These are phyloP conservation scores for Sepiola atlantica DNA, from an alignment of 2,888 invertebrate genomes.

Conservation along the genomic window DNA sequence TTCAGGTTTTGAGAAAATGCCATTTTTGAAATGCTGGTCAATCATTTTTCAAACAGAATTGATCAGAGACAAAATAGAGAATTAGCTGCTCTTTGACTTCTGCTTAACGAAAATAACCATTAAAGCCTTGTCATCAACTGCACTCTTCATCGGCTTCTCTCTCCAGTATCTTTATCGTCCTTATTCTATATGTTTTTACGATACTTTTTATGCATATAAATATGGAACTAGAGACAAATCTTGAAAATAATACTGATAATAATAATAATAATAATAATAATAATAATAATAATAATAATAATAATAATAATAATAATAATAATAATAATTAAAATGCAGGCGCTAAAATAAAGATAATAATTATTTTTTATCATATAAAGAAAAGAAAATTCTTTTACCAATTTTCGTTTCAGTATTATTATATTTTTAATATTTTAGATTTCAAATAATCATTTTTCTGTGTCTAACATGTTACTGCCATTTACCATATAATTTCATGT, in stretches of 20 bases:
- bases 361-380: neutral
- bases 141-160: neutral
- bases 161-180: neutral
- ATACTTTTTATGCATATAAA: neutral
- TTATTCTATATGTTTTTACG: neutral
- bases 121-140: neutral
- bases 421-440: neutral
- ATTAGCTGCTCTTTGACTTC: neutral
- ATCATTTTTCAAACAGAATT: conserved; percentile 13
- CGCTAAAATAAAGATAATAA: neutral
- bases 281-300: neutral
- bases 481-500: neutral
- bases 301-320: neutral
- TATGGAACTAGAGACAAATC: neutral
- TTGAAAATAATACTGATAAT: neutral
- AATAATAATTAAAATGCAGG: neutral
- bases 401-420: neutral
- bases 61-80: neutral
- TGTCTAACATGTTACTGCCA: neutral
- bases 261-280: neutral
- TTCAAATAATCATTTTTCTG: neutral
- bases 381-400: neutral
- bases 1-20: neutral
- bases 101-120: neutral
- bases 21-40: neutral